Base-by-base conservation (phyloP, 2,888 invertebrate genomes). In the Tetrapedia diversipes region DNA sequence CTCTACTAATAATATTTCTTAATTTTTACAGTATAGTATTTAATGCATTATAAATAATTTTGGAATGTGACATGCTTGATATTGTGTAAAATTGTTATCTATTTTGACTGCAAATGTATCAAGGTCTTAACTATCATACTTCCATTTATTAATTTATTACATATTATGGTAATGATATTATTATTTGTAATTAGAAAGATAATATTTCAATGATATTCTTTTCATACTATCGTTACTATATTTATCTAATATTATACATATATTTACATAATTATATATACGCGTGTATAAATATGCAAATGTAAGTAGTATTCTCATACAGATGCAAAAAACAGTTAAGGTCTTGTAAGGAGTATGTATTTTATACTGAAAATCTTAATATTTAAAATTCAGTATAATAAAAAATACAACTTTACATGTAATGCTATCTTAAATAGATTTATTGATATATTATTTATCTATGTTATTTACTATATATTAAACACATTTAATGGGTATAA, bases 391-490 rank as follows among this genome's bases (percentile, higher is more conserved):
- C 78, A 81, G 71, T 76, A 80, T 79, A 80, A 84, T 74, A 83
- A 74, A 82, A 81, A 79, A 82, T 80, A 81, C 82, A 68, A 84
- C 73, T 82, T 84, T 83, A 81, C 83, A 81, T 85, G 80, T 80
- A 84, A 84, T 86, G 82, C 60, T 81, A 85, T 81, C 83, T 81
- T 81, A 78, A 81, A 80, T 79, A 77, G 74, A 80, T 75, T 82
- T 83, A 80, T 77, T 82, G 77, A 82, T 77, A 79, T 82, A 80
- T 75, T 84, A 85, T 86, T 82, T 82, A 77, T 82, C 80, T 81
- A 82, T 83, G 82, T 85, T 88, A 80, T 81, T 86, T 87, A 87
- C 71, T 74, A 77, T 69, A 74, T 60, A 65, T 78, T 82, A 77
- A 73, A 88, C 75, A 79, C 71, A 77, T 85, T 83, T 84, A 77